Conservation (phyloP, 2,888 invertebrate genomes). For the Hipparchia semele region DNA sequence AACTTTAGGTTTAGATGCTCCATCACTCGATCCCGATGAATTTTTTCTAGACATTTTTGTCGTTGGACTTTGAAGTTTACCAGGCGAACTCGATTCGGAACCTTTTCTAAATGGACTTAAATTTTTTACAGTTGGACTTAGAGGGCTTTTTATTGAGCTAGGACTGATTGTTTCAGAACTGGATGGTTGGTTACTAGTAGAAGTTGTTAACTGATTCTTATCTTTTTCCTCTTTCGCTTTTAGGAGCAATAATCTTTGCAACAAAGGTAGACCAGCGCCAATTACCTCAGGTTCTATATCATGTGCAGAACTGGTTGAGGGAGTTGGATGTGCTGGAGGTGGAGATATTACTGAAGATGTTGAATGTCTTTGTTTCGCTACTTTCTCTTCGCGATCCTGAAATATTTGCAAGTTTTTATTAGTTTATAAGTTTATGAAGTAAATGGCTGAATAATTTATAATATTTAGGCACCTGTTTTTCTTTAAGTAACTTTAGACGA, state of each 20-base stretch:
- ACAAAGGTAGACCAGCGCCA: conserved; percentile 87
- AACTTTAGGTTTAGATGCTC: conserved; percentile 80
- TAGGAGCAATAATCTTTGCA: conserved; percentile 88
- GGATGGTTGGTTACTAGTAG: conserved; percentile 74
- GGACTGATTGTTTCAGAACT: conserved; percentile 80
- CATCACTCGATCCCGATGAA: conserved; percentile 74
- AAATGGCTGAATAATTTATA: neutral
- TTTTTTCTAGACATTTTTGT: conserved; percentile 76
- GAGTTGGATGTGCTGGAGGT: conserved; percentile 81
- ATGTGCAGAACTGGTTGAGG: conserved; percentile 84
- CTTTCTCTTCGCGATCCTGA: conserved; percentile 80
- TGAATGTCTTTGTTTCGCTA: conserved; percentile 72
- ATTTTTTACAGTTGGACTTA: conserved; percentile 78
- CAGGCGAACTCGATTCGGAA: conserved; percentile 77
- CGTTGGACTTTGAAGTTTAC: conserved; percentile 76
- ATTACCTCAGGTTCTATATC: conserved; percentile 84
- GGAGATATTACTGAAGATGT: conserved; percentile 66
- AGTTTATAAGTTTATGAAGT: neutral
- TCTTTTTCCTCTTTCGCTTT: conserved; percentile 89
- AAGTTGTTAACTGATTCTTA: conserved; percentile 71
- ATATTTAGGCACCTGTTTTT: conserved; percentile 86
- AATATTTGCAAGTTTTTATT: conserved; percentile 31
- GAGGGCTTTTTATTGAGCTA: conserved; percentile 76
- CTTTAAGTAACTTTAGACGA: conserved; percentile 90
- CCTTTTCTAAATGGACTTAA: conserved; percentile 77